phyloP scores from a whole-genome alignment of 2,113 vertebrate genomes.

The Catharus bicknelli region DNA sequence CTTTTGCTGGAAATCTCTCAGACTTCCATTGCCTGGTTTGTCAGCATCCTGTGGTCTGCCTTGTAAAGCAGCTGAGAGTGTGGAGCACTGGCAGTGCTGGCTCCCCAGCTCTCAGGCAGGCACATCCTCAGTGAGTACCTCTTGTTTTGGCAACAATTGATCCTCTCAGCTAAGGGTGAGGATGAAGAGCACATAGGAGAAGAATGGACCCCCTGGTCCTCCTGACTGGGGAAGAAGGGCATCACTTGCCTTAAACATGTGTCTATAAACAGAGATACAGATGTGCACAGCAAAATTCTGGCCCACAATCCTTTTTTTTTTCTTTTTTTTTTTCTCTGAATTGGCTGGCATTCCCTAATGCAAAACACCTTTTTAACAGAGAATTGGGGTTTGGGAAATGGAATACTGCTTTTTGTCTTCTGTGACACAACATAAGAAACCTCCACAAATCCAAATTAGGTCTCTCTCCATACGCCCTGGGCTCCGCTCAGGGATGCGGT shows the following conservation, averaged over 20 bases:
- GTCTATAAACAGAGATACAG: background rate
- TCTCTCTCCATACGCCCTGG: rapidly evolving
- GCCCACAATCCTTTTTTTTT: rapidly evolving
- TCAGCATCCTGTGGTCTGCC: background rate
- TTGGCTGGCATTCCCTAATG: background rate
- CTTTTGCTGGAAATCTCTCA: background rate
- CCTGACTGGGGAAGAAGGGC: background rate
- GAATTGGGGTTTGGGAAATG: background rate
- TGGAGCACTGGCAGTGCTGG: background rate
- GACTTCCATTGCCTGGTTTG: background rate
- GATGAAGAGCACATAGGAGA: background rate
- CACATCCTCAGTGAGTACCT: background rate
- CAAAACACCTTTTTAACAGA: background rate
- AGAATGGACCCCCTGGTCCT: background rate
- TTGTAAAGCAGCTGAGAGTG: background rate
- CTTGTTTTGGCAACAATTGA: background rate
- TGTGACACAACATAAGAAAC: background rate
- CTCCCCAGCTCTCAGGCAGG: background rate
- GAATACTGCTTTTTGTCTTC: background rate
- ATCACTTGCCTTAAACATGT: background rate
- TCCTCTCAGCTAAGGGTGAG: no score
- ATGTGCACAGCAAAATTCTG: background rate
- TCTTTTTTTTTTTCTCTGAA: background rate
- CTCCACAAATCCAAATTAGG: background rate
- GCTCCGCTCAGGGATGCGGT: background rate